Evolutionary conservation across 2,113 vertebrate species (phyloP).

Genomic region (Aspidoscelis tigris): DNA sequence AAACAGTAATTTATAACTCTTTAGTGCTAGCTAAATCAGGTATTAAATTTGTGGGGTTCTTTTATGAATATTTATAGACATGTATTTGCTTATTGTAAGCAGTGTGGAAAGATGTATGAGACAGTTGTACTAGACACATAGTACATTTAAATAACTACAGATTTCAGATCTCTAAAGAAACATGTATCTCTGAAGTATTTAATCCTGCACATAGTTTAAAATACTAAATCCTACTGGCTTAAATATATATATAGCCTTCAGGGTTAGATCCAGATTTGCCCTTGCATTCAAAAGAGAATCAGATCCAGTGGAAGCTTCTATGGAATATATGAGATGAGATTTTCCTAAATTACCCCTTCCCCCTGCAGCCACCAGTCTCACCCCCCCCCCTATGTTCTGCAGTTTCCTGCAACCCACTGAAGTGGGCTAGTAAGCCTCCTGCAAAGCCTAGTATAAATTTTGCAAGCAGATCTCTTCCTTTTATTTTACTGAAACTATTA

Average conservation of each 20-base stretch:
- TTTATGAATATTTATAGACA: constrained; percentile 38
- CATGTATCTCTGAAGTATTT: not conserved
- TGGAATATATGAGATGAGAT: no score
- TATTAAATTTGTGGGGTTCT: not conserved
- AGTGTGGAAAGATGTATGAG: constrained; percentile 15
- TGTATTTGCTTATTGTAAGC: constrained; percentile 32
- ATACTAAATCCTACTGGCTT: not conserved
- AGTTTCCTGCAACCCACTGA: no score
- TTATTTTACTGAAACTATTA: no score
- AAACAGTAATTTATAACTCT: constrained; percentile 26
- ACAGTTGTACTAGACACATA: constrained; percentile 26
- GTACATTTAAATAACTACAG: constrained; percentile 20
- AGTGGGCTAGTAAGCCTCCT: no score
- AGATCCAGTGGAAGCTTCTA: not conserved
- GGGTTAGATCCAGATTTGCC: not conserved
- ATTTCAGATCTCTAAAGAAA: constrained; percentile 22
- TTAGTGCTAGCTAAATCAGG: constrained; percentile 17
- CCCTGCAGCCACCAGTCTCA: not conserved
- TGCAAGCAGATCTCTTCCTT: no score
- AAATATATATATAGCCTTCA: not conserved
- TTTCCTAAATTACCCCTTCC: not conserved
- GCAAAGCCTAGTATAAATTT: no score
- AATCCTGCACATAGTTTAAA: not conserved
- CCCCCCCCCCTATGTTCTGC: no score
- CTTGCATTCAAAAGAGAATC: not conserved